phyloP scores from a whole-genome alignment of 2,113 vertebrate genomes.

The Egretta garzetta region DNA sequence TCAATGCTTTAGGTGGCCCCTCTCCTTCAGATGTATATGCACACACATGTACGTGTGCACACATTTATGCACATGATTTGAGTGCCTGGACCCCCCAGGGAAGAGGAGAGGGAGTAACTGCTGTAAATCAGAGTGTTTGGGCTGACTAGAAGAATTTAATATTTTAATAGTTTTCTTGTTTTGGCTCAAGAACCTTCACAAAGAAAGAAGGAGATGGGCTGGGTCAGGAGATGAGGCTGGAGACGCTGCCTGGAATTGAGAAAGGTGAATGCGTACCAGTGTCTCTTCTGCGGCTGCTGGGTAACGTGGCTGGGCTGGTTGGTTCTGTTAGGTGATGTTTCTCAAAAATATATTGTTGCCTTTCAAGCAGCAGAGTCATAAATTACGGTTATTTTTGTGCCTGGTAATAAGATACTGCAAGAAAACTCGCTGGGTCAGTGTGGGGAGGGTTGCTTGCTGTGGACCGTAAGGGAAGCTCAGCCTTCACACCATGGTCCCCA shows the following conservation, averaged over 20 bases:
- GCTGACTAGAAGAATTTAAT: not conserved
- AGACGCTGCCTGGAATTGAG: not conserved
- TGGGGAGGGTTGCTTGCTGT: not conserved
- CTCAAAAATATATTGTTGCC: not conserved
- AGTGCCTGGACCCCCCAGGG: not conserved
- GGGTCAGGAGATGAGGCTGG: not conserved
- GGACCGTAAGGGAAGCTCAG: not conserved
- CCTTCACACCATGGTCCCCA: accelerated
- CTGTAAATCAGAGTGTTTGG: not conserved
- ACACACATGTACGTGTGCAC: not conserved
- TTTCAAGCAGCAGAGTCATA: not conserved
- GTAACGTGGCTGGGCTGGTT: not conserved
- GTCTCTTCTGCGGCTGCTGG: not conserved
- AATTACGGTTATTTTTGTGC: not conserved
- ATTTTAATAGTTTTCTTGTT: not conserved
- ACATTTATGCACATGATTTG: accelerated
- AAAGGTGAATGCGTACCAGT: accelerated
- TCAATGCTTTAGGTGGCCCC: not conserved
- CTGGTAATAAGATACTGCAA: not conserved
- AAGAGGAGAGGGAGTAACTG: not conserved
- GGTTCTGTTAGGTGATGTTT: not conserved
- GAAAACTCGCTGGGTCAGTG: accelerated
- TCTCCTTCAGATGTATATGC: not conserved
- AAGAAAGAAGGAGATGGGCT: not conserved
- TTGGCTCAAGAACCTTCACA: not conserved